Evolutionary conservation across 2,113 vertebrate species (phyloP).

Genomic region (Abramis brama): DNA sequence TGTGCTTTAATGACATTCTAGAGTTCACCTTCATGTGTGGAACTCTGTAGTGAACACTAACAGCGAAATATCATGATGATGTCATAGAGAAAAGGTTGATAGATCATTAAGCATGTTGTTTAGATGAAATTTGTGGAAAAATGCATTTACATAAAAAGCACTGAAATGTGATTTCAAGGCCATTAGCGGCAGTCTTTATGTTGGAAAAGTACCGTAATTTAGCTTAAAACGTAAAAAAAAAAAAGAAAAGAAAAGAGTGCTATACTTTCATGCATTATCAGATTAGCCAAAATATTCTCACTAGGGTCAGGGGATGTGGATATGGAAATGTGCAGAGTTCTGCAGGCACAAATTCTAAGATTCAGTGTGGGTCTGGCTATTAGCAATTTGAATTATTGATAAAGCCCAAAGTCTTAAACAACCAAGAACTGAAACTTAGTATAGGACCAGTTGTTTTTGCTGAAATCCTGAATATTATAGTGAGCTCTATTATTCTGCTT

Average conservation of each 20-base stretch:
- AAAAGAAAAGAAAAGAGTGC: neutral
- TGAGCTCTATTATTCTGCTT: neutral
- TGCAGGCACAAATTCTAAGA: neutral
- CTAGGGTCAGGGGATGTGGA: neutral
- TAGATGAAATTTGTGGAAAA: neutral
- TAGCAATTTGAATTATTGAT: conserved; percentile 7
- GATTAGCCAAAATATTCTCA: neutral
- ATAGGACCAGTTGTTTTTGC: neutral
- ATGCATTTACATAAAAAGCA: neutral
- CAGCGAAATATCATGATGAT: neutral
- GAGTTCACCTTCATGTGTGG: conserved; percentile 36
- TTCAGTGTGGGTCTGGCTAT: neutral
- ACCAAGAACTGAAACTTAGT: neutral
- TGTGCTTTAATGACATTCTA: conserved; percentile 40
- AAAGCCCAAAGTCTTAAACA: neutral
- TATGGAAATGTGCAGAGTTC: neutral
- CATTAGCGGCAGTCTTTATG: neutral
- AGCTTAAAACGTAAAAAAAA: neutral
- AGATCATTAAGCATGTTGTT: neutral
- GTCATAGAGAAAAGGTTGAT: neutral
- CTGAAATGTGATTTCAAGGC: conserved; percentile 8
- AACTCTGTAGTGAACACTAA: neutral
- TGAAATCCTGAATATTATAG: conserved; percentile 34
- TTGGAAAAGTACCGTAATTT: neutral
- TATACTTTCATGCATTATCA: neutral